A percentile compares a stretch with the other conserved stretches of the same genome.
phyloP scores from a whole-genome alignment of 2,888 invertebrate genomes.

The Aradus depressus region DNA sequence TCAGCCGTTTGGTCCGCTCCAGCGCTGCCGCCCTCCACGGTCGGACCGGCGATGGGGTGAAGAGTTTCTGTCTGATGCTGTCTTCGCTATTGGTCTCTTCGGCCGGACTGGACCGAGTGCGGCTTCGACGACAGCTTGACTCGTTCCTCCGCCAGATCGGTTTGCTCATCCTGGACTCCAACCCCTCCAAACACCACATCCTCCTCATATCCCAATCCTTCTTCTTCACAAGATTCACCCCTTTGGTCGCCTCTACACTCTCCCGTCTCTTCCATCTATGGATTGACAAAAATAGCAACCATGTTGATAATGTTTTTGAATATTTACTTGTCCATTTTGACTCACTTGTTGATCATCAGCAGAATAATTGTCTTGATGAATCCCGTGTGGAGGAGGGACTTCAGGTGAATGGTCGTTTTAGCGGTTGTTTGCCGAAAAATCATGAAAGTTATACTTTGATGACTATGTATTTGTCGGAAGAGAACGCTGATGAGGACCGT shows the following conservation, averaged over 20 bases:
- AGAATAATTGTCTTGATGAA: not conserved
- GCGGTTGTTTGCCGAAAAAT: slow-evolving; percentile 1
- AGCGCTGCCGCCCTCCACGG: slow-evolving; percentile 9
- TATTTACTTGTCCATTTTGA: slow-evolving; percentile 10
- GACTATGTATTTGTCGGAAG: slow-evolving; percentile 6
- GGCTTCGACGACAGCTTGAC: too few relatives aligned
- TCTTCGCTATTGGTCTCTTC: slow-evolving; percentile 7
- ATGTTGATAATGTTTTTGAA: slow-evolving; percentile 4
- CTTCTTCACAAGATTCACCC: slow-evolving; percentile 21
- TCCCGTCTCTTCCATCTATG: slow-evolving; percentile 15
- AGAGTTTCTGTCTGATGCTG: slow-evolving; percentile 20
- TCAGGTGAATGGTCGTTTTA: not conserved
- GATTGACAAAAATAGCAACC: slow-evolving; percentile 4
- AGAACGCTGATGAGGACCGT: not conserved
- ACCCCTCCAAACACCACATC: too few relatives aligned
- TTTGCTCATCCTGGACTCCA: too few relatives aligned
- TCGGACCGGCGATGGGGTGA: slow-evolving; percentile 24
- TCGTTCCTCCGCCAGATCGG: too few relatives aligned
- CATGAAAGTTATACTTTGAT: not conserved
- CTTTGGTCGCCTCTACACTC: slow-evolving; percentile 5
- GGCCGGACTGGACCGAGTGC: not conserved
- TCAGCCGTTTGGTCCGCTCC: slow-evolving; percentile 11
- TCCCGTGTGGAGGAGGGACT: slow-evolving; percentile 2
- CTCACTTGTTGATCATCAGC: not conserved
- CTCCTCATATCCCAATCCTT: slow-evolving; percentile 11